A percentile compares a stretch with the other conserved stretches of the same genome.
phyloP scores from a whole-genome alignment of 1,140 invertebrate species.

The Rhynchophorus ferrugineus region DNA sequence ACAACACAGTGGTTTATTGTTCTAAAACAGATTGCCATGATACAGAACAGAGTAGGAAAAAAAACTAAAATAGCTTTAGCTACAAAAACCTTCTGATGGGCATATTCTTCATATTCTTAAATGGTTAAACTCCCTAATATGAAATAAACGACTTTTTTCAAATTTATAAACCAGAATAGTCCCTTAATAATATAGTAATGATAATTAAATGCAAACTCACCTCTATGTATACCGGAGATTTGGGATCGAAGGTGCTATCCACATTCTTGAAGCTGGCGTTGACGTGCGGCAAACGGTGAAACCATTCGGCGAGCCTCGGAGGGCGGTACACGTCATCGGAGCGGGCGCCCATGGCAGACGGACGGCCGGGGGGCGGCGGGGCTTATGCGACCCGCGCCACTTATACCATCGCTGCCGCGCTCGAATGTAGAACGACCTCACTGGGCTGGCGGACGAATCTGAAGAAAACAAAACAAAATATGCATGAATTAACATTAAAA shows the following conservation, averaged over 20 bases:
- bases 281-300: constrained; percentile 78
- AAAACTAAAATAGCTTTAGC: too few species aligned
- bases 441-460: background rate
- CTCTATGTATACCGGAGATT: constrained; percentile 83
- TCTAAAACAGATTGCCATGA: too few species aligned
- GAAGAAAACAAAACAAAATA: background rate
- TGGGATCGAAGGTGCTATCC: constrained; percentile 84
- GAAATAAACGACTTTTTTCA: too few species aligned
- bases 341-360: constrained; percentile 36
- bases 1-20: too few species aligned
- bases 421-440: background rate
- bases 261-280: constrained; percentile 82
- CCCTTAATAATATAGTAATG: too few species aligned
- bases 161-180: too few species aligned
- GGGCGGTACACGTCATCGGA: constrained; percentile 66
- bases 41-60: too few species aligned
- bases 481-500: too few species aligned
- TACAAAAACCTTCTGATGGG: too few species aligned
- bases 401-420: constrained; percentile 6
- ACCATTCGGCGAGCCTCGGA: constrained; percentile 71
- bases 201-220: too few species aligned
- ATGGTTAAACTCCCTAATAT: too few species aligned
- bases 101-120: too few species aligned
- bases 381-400: constrained; percentile 5
- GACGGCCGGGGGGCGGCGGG: constrained; percentile 13